Percentiles rank a stretch among this genome's conserved stretches.
These are phyloP conservation scores for Darevskia mixta DNA, from an alignment of 2,797 vertebrate species.

Conservation along the genomic window DNA sequence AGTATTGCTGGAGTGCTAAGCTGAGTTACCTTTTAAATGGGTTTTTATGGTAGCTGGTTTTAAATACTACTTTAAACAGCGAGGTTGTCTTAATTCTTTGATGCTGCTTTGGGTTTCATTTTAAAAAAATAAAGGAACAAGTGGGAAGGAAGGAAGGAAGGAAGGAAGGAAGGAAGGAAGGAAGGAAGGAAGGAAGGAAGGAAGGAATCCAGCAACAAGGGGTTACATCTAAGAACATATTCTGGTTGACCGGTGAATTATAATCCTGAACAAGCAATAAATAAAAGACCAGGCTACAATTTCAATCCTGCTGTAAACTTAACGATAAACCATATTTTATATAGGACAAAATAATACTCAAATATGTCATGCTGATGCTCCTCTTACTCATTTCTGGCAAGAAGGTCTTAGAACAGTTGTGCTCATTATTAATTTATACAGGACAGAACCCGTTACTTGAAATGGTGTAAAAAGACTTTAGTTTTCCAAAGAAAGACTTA, in stretches of 20 bases:
- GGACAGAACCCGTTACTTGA: neutral
- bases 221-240: neutral
- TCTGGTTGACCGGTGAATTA: neutral
- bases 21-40: neutral
- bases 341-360: neutral
- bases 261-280: neutral
- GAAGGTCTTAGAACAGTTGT: neutral
- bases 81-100: neutral
- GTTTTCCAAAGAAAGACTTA: neutral
- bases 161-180: neutral
- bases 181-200: neutral
- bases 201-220: neutral
- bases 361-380: neutral
- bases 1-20: neutral
- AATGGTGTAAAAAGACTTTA: neutral
- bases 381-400: constrained; percentile 5
- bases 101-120: neutral
- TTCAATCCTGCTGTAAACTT: neutral
- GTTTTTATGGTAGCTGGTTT: neutral
- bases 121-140: neutral
- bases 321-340: neutral
- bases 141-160: neutral
- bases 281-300: neutral
- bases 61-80: neutral
- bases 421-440: neutral